phyloP scores from a whole-genome alignment of 2,888 invertebrate species.

The Liodrosophila aerea region DNA sequence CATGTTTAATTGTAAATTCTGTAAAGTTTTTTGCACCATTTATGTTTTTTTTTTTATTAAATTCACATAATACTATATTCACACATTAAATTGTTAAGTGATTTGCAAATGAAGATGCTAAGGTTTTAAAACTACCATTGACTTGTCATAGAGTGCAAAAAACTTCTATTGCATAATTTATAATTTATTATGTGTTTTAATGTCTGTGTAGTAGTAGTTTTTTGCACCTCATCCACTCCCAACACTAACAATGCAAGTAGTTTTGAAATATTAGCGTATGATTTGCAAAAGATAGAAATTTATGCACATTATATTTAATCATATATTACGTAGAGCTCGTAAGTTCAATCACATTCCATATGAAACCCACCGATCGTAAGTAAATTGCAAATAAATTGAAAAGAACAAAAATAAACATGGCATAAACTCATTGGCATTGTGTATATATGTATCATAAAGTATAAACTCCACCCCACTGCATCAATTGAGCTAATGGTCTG shows the following conservation, averaged over 20 bases:
- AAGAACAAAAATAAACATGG: slow-evolving; percentile 37
- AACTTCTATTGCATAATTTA: slow-evolving; percentile 73
- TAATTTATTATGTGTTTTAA: slow-evolving; percentile 29
- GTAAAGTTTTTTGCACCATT: slow-evolving; percentile 80
- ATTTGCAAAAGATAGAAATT: slow-evolving; percentile 7
- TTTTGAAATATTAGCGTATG: slow-evolving; percentile 63
- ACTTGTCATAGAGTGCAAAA: slow-evolving; percentile 73
- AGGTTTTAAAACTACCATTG: slow-evolving; percentile 44
- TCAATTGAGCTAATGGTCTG: slow-evolving; percentile 30
- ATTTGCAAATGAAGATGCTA: slow-evolving; percentile 50
- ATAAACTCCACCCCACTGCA: slow-evolving; percentile 13
- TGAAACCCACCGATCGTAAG: slow-evolving; percentile 57
- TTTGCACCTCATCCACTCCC: slow-evolving; percentile 58
- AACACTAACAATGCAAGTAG: slow-evolving; percentile 51
- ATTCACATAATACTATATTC: slow-evolving; percentile 33
- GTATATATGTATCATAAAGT: slow-evolving; percentile 20
- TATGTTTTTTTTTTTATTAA: slow-evolving; percentile 45
- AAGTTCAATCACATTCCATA: slow-evolving; percentile 70
- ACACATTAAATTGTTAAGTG: slow-evolving; percentile 24
- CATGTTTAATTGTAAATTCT: slow-evolving; percentile 62
- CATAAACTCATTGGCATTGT: slow-evolving; percentile 66
- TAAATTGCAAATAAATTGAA: slow-evolving; percentile 38
- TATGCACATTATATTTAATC: slow-evolving; percentile 37
- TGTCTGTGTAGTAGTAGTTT: slow-evolving; percentile 65
- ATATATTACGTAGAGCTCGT: slow-evolving; percentile 30